These are phyloP conservation scores for Apis florea DNA, from an alignment of 1,140 invertebrate genomes.

Conservation along the genomic window DNA sequence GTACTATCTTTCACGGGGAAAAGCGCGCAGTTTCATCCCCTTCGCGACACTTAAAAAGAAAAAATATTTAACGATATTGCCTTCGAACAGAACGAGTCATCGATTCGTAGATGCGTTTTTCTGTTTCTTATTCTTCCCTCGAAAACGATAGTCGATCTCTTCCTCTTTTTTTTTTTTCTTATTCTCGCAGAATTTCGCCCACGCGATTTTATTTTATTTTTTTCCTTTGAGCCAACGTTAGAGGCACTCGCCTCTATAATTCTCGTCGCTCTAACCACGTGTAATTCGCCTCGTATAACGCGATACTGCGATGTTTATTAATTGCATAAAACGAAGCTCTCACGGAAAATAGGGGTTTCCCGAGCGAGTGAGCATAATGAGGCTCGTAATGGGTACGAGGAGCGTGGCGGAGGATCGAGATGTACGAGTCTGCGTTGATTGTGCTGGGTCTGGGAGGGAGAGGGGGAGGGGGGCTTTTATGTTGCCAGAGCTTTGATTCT, in stretches of 20 bases:
- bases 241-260: too few species aligned
- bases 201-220: neutral
- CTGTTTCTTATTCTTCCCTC: too few species aligned
- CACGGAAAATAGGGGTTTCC: neutral
- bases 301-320: slow-evolving; percentile 20
- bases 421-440: slow-evolving; percentile 13
- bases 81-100: too few species aligned
- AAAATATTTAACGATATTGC: slow-evolving; percentile 7
- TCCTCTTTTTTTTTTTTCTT: neutral
- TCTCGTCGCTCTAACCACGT: slow-evolving; percentile 13
- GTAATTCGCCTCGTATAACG: neutral
- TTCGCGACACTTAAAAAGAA: neutral
- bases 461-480: too few species aligned
- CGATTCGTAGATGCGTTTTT: too few species aligned
- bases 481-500: neutral
- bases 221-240: too few species aligned
- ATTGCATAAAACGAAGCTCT: slow-evolving; percentile 19
- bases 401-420: neutral
- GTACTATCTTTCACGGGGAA: neutral
- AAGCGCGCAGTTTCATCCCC: neutral
- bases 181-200: neutral
- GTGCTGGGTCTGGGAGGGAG: neutral
- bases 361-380: slow-evolving; percentile 5
- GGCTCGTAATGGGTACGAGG: slow-evolving; percentile 1
- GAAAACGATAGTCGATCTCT: too few species aligned